phyloP scores from a whole-genome alignment of 2,797 vertebrate genomes.

The Hippoglossus hippoglossus region DNA sequence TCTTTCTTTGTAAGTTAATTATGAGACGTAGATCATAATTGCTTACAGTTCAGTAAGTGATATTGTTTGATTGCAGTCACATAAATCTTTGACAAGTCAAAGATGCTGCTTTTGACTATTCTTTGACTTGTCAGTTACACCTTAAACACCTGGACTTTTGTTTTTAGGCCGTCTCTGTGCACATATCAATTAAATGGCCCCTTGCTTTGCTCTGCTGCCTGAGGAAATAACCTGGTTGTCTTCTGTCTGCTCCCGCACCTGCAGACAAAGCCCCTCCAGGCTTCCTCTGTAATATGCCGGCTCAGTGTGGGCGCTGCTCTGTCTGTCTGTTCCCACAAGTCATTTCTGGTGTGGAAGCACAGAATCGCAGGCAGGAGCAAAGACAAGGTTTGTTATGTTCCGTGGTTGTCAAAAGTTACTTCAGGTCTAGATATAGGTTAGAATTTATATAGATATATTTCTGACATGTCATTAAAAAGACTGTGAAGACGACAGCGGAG shows the following conservation, averaged over 20 bases:
- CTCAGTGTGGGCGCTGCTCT: conserved; percentile 20
- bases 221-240: conserved; percentile 65
- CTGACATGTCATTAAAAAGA: conserved; percentile 8
- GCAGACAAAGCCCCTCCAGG: conserved; percentile 56
- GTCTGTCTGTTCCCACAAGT: conserved; percentile 27
- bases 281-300: conserved; percentile 40
- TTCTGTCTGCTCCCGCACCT: conserved; percentile 59
- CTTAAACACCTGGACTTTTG: conserved; percentile 20
- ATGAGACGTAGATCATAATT: background rate
- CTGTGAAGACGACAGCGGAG: conserved; percentile 3
- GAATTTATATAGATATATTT: background rate
- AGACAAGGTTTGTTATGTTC: conserved; percentile 9
- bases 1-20: conserved; percentile 6
- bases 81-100: background rate
- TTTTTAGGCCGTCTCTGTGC: conserved; percentile 12
- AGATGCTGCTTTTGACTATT: conserved; percentile 1
- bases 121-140: background rate
- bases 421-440: conserved; percentile 7
- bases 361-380: conserved; percentile 17
- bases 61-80: background rate
- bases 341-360: conserved; percentile 18
- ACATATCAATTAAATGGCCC: conserved; percentile 46
- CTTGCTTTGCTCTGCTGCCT: conserved; percentile 46
- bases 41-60: background rate
- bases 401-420: conserved; percentile 26